These are phyloP conservation scores for Parauchenoglanis ngamensis DNA, from an alignment of 2,797 vertebrate species.

Conservation along the genomic window DNA sequence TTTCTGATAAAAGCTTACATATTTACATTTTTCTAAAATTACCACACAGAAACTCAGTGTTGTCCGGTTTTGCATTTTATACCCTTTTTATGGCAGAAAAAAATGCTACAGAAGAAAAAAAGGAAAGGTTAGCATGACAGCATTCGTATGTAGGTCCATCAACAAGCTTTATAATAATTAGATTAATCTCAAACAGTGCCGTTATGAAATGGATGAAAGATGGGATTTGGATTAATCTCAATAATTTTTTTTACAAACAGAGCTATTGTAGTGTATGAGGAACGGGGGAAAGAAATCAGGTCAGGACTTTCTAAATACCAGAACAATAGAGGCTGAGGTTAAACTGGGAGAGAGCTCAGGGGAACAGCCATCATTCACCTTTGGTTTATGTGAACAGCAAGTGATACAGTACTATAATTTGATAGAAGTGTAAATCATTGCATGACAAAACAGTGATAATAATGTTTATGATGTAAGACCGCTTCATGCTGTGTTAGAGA, in stretches of 20 bases:
- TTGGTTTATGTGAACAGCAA: not conserved
- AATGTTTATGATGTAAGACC: not conserved
- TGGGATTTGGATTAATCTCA: conserved; percentile 8
- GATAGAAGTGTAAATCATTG: not conserved
- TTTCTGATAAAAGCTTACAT: not conserved
- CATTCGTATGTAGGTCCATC: not conserved
- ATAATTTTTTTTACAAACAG: not conserved
- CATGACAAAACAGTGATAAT: not conserved
- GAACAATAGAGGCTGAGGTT: not conserved
- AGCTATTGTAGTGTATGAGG: conserved; percentile 19
- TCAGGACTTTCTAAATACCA: conserved; percentile 9
- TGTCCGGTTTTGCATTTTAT: not conserved
- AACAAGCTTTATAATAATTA: conserved; percentile 22
- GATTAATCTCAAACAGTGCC: conserved; percentile 25
- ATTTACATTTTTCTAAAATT: not conserved
- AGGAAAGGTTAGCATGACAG: not conserved
- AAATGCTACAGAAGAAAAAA: not conserved
- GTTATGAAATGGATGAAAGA: conserved; percentile 7
- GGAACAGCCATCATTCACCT: not conserved
- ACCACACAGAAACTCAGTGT: not conserved
- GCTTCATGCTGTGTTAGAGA: not conserved
- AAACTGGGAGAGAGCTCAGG: not conserved
- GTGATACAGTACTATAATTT: not conserved
- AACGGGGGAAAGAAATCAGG: conserved; percentile 6
- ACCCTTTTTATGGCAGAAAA: not conserved